Conservation (phyloP, 2,797 vertebrate species). For the Lepidocolaptes lacrymiger region DNA sequence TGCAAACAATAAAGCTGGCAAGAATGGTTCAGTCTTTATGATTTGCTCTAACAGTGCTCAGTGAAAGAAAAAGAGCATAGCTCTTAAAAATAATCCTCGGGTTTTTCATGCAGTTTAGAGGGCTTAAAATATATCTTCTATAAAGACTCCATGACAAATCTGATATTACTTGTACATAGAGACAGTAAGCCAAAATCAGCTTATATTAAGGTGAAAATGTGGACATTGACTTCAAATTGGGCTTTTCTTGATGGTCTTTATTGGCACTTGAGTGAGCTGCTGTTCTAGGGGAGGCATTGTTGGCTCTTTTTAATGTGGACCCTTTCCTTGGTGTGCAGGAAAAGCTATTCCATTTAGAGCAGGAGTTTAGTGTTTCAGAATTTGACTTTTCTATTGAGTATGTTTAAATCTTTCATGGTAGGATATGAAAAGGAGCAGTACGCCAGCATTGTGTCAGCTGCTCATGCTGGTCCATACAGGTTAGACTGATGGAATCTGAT, state of each 20-base stretch:
- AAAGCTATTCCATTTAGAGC: background rate
- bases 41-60: conserved; percentile 37
- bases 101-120: conserved; percentile 46
- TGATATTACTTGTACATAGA: conserved; percentile 55
- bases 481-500: background rate
- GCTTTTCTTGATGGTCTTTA: background rate
- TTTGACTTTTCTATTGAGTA: background rate
- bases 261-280: background rate
- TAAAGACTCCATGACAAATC: conserved; percentile 59
- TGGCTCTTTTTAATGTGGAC: background rate
- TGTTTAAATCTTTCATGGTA: background rate
- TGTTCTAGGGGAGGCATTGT: background rate
- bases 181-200: conserved; percentile 29
- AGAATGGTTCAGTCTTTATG: conserved; percentile 19
- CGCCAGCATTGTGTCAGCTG: background rate
- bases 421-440: background rate
- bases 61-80: conserved; percentile 34
- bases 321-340: background rate
- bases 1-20: conserved; percentile 22
- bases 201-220: conserved; percentile 38
- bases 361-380: background rate
- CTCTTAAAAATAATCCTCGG: conserved; percentile 58
- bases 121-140: conserved; percentile 54
- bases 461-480: background rate
- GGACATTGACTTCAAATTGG: conserved; percentile 18